phyloP scores from a whole-genome alignment of 1,140 invertebrate species.

The Drosophila chauvacae region DNA sequence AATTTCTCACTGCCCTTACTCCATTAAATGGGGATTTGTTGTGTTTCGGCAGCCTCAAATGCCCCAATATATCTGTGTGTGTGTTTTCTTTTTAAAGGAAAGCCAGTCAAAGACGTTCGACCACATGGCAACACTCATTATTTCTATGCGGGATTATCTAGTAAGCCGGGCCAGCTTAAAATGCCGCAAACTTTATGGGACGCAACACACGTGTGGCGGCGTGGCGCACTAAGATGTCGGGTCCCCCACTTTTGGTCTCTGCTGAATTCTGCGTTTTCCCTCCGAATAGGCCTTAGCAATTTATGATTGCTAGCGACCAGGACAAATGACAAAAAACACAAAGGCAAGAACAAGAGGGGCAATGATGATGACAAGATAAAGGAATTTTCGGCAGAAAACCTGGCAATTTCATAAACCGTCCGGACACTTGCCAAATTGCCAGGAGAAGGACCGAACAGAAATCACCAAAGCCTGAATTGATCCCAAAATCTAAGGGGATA shows the following conservation, averaged over 20 bases:
- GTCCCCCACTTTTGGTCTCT: not conserved
- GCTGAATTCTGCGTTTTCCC: slow-evolving; percentile 33
- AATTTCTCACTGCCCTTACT: slow-evolving; percentile 62
- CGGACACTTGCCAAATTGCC: slow-evolving; percentile 78
- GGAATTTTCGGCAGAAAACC: slow-evolving; percentile 68
- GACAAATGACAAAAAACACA: slow-evolving; percentile 32
- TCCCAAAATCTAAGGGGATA: slow-evolving; percentile 30
- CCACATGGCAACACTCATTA: slow-evolving; percentile 75
- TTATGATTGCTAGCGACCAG: slow-evolving; percentile 67
- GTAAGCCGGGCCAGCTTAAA: slow-evolving; percentile 76
- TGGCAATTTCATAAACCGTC: slow-evolving; percentile 81
- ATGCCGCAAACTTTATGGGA: slow-evolving; percentile 80
- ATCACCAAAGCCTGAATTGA: slow-evolving; percentile 2
- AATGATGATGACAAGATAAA: slow-evolving; percentile 47
- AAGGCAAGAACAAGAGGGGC: slow-evolving; percentile 15
- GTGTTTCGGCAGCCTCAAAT: slow-evolving; percentile 16
- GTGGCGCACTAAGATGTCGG: too few species aligned
- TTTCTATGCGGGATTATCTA: slow-evolving; percentile 75
- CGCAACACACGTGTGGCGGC: slow-evolving; percentile 71
- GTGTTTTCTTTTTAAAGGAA: slow-evolving; percentile 54
- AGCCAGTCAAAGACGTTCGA: slow-evolving; percentile 43
- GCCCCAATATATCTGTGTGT: slow-evolving; percentile 47
- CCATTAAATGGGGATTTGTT: slow-evolving; percentile 78
- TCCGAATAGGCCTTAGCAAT: slow-evolving; percentile 69
- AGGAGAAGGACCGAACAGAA: slow-evolving; percentile 27